Evolutionary conservation across 2,113 vertebrate species (phyloP).

Genomic region (Aythya baeri): DNA sequence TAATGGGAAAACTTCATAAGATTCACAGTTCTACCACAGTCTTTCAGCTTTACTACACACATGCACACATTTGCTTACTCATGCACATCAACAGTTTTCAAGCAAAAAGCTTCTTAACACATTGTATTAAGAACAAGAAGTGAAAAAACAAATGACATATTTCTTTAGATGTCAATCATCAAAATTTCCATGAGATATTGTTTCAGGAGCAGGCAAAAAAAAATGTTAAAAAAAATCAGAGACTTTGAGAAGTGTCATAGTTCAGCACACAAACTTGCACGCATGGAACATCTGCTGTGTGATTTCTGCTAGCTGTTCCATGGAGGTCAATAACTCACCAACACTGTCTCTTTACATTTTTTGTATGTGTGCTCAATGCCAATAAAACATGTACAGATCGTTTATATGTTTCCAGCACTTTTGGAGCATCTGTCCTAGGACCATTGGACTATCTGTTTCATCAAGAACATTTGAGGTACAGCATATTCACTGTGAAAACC

Average conservation of each 20-base stretch:
- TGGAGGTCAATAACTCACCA: constrained; percentile 36
- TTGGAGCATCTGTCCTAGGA: not conserved
- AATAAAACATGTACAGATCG: constrained; percentile 32
- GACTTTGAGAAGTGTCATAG: not conserved
- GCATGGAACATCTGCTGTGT: constrained; percentile 9
- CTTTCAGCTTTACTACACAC: not conserved
- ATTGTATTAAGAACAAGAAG: not conserved
- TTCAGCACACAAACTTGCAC: not conserved
- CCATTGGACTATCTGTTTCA: not conserved
- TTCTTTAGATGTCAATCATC: not conserved
- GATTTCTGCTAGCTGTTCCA: constrained; percentile 10
- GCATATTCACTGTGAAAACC: not conserved
- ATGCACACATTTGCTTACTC: not conserved
- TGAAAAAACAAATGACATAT: not conserved
- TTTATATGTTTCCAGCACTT: constrained; percentile 53
- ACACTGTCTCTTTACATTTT: not conserved
- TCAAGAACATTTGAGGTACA: not conserved
- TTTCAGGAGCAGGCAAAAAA: not conserved
- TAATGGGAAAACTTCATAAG: not conserved
- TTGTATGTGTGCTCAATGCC: constrained; percentile 8
- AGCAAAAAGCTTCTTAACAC: not conserved
- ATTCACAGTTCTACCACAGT: not conserved
- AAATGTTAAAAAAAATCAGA: not conserved
- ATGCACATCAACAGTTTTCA: not conserved
- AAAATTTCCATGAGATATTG: not conserved